Evolutionary conservation across 1,140 invertebrate species (phyloP), one percentile per base, ranked within the genome.

Genomic region (Drosophila arawakana): DNA sequence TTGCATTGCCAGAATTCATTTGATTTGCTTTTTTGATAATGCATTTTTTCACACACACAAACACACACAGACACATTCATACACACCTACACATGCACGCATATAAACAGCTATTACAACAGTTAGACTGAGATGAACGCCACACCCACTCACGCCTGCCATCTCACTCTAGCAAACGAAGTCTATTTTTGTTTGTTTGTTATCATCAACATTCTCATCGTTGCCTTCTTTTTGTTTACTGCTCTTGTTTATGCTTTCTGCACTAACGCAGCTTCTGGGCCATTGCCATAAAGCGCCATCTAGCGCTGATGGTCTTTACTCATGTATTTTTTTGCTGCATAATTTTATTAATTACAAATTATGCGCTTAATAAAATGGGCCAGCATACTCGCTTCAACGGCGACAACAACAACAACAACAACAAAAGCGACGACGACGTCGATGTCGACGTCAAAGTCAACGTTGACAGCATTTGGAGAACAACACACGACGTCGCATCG

Each of bases 341-440:
- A 80, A 80, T 80, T 88, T 77, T 83, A 88, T 88, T 88, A 88
- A 88, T 88, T 88, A 88, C 76, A 83, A 88, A 88, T 88, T 88
- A 88, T 88, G 83, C 83, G 80, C 76, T 78, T 88, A 88, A 88
- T 88, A 73, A 88, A 88, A 83, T 83, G 73, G 69, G 65, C 66
- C 58, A 62, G 30, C 58, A 13, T 30, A 74, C 34, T 74, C 35
- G 37, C 37, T 47, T 35, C 54, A 59, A 39, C 34, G 11, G 21
- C n/a, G 34, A 15, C 57, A 15, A 5, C 46, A 11, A 7, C 52
- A 30, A 9, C 13, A 13, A 8, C 47, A 10, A 8, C 57, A 21
- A n/a, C 54, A 15, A 7, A 41, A n/a, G 2, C 43, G 11, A 13
- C 43, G 11, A 15, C 35, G 15, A n/a, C 61, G 74, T 55, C 47